Evolutionary conservation across 2,888 invertebrate genomes (phyloP).

Genomic region (Gibbula magus): DNA sequence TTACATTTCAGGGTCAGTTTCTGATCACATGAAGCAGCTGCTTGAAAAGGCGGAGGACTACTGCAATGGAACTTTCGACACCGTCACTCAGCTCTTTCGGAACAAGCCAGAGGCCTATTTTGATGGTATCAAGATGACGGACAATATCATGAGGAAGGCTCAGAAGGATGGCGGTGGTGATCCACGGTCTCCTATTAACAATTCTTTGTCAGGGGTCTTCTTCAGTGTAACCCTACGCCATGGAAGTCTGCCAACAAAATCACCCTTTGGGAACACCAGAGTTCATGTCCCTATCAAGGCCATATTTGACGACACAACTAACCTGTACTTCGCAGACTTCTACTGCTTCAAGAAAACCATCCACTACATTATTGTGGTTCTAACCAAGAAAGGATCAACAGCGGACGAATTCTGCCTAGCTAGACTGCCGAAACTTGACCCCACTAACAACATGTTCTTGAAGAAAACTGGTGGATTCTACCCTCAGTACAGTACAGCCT

Average conservation of each 20-base stretch:
- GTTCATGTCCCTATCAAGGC: background rate
- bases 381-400: background rate
- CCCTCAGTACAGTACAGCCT: background rate
- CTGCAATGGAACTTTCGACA: background rate
- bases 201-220: background rate
- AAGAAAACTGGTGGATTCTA: background rate
- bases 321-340: conserved; percentile 14
- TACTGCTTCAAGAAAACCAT: background rate
- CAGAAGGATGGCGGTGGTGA: background rate
- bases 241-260: background rate
- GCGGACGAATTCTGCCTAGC: background rate
- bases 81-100: background rate
- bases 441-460: background rate
- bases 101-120: background rate
- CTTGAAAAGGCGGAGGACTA: background rate
- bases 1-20: background rate
- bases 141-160: background rate
- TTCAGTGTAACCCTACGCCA: background rate
- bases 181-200: conserved; percentile 4
- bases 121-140: no score
- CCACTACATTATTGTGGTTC: background rate
- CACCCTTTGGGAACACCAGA: conserved; percentile 1
- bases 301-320: background rate
- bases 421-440: background rate
- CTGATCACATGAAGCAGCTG: background rate